These are phyloP conservation scores for Pycnonotus jocosus DNA, from an alignment of 2,113 vertebrate species.

Conservation along the genomic window DNA sequence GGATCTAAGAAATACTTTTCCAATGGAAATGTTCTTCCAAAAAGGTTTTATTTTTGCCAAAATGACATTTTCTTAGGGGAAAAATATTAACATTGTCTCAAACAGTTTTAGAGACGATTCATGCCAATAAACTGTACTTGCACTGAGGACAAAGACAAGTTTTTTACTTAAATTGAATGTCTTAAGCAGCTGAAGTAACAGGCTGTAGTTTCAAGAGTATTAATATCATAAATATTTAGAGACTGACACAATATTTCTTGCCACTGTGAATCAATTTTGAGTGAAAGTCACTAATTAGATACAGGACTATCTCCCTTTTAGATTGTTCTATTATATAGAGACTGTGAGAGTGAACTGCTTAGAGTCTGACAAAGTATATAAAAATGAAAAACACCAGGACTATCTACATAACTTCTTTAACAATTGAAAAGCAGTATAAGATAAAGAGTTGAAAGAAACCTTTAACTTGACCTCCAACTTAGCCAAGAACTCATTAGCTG, in stretches of 20 bases:
- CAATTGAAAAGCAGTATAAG: neutral
- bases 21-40: neutral
- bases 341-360: neutral
- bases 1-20: neutral
- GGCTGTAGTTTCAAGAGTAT: neutral
- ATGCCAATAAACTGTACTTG: neutral
- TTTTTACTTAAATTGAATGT: neutral
- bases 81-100: neutral
- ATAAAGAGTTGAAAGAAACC: slow-evolving; percentile 14
- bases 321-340: neutral
- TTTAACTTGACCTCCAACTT: neutral
- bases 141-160: neutral
- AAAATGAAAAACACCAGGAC: neutral
- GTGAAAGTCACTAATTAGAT: neutral
- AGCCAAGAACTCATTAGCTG: slow-evolving; percentile 58
- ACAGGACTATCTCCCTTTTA: neutral
- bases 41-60: slow-evolving; percentile 32
- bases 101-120: slow-evolving; percentile 7
- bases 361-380: neutral
- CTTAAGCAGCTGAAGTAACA: neutral
- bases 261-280: neutral
- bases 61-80: neutral
- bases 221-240: slow-evolving; percentile 2
- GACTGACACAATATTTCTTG: neutral
- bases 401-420: neutral